Evolutionary conservation across 2,797 vertebrate genomes (phyloP), one percentile per base, ranked within the genome.

Genomic region (Steatocranus sp.): DNA sequence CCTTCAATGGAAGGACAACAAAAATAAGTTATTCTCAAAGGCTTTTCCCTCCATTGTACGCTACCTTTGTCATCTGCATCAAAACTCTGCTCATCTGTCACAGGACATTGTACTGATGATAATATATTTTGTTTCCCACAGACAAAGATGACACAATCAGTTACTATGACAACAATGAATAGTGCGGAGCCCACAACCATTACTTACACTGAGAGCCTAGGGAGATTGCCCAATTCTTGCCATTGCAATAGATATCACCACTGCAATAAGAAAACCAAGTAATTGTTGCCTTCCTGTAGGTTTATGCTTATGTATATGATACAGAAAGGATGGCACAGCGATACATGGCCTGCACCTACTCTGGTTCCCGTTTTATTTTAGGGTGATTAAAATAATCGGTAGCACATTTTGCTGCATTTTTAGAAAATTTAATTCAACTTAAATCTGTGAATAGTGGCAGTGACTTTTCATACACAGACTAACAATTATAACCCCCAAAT

Each of bases 81-180:
- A 38, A 66, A 23, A 54, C 15, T 56, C 51, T 1, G 51, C 7
- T 54, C 51, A 54, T 27, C 51, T 27, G 23, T 54, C 51, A 54
- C 0, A 54, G 51, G 51, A 54, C 23, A 56, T 3, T 34, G 14
- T 43, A 18, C 2, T 48, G 8, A 61, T 43, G 18, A 5, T 14
- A 12, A 38, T 11, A 2, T 27, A 1, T 50, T 82, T 63, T 83
- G 3, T 81, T 14, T 83, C 18, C 54, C 27, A 18, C 54, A 58
- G 54, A 20, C n/a, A 4, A 68, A 87, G 32, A 90, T 86, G 38
- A 27, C 80, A 2, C 12, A 48, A 11, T 17, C n/a, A 18, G 25
- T 54, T 5, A 25, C 1, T 1, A 2, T 20, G 15, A 75, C 49
- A 15, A 23, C 1, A 7, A 56, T 56, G 15, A 18, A 15, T 30